These are phyloP conservation scores for Ciona savignyi DNA, from an alignment of 23 tunicate genomes.

Conservation along the genomic window DNA sequence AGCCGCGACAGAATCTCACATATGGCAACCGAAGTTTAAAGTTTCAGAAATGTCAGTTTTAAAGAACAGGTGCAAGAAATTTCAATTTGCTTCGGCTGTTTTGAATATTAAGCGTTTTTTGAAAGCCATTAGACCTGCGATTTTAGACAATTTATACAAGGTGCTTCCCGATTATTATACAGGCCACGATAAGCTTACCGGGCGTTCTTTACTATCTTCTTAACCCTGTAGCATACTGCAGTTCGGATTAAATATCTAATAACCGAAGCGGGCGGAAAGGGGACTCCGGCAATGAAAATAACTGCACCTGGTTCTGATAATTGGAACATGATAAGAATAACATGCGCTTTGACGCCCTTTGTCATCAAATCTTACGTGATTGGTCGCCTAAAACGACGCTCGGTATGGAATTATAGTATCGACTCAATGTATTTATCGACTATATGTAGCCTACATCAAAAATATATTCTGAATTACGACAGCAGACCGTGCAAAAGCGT, in stretches of 20 bases:
- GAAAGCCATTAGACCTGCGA: too few relatives aligned
- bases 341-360: background rate
- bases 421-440: too few relatives aligned
- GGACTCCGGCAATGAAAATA: background rate
- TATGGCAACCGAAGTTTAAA: too few relatives aligned
- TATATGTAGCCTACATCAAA: too few relatives aligned
- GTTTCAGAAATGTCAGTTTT: too few relatives aligned
- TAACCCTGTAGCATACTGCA: background rate
- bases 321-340: background rate
- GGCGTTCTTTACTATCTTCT: background rate
- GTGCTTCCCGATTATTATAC: too few relatives aligned
- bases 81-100: background rate
- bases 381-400: too few relatives aligned
- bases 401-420: too few relatives aligned
- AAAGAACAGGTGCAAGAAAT: background rate
- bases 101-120: too few relatives aligned
- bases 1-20: too few relatives aligned
- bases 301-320: background rate
- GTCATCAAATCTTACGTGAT: background rate
- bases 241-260: background rate
- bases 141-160: too few relatives aligned
- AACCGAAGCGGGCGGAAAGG: background rate
- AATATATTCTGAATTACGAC: background rate
- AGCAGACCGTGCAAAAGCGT: background rate
- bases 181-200: too few relatives aligned